phyloP scores from a whole-genome alignment of 2,797 vertebrate species.

The Notamacropus eugenii region DNA sequence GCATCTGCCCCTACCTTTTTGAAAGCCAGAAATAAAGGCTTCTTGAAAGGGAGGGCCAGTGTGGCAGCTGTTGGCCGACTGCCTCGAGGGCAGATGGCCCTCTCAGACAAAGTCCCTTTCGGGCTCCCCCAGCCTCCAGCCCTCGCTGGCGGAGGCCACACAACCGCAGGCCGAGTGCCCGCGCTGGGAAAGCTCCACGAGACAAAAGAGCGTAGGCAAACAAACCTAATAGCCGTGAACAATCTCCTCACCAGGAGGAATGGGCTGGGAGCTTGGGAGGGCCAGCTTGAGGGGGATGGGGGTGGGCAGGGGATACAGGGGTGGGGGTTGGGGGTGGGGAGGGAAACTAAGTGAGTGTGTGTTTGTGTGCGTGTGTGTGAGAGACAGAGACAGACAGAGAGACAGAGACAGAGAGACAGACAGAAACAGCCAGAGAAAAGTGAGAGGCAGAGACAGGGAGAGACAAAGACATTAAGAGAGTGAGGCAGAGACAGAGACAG shows the following conservation, averaged over 20 bases:
- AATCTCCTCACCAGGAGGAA: slow-evolving; percentile 88
- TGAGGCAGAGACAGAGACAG: too few relatives aligned
- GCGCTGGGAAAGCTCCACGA: slow-evolving; percentile 91
- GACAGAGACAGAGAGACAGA: too few relatives aligned
- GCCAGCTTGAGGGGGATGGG: slow-evolving; percentile 28
- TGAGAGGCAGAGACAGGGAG: too few relatives aligned
- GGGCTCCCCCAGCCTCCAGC: not conserved
- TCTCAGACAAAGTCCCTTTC: slow-evolving; percentile 73
- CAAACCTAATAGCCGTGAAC: slow-evolving; percentile 90
- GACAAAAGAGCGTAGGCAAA: slow-evolving; percentile 92
- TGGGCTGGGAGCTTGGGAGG: slow-evolving; percentile 79
- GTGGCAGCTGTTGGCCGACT: slow-evolving; percentile 89
- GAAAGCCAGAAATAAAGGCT: slow-evolving; percentile 74
- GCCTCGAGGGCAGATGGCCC: slow-evolving; percentile 86
- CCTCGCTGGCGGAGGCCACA: slow-evolving; percentile 89
- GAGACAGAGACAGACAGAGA: too few relatives aligned
- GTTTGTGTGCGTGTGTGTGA: not conserved
- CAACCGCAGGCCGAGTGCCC: slow-evolving; percentile 88
- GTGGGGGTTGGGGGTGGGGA: not conserved
- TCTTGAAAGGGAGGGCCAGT: slow-evolving; percentile 69
- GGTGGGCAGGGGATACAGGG: not conserved
- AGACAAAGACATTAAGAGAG: too few relatives aligned
- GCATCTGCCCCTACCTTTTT: slow-evolving; percentile 86
- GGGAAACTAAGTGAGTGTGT: not conserved
- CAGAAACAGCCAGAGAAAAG: too few relatives aligned